phyloP scores from a whole-genome alignment of 2,888 invertebrate species.

The Heteromurus nitidus region DNA sequence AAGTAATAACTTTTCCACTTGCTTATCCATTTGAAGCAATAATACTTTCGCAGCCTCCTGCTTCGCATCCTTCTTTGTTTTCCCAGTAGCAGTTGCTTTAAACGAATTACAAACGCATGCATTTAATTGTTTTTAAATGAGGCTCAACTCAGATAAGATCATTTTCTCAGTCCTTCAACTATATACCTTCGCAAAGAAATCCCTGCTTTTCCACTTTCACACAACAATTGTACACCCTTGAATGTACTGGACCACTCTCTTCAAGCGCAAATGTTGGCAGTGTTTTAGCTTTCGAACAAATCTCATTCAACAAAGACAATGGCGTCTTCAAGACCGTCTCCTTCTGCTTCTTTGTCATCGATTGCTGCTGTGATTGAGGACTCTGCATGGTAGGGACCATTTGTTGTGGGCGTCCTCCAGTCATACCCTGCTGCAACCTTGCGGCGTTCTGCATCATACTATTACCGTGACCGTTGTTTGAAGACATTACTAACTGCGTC shows the following conservation, averaged over 20 bases:
- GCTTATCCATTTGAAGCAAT: constrained; percentile 64
- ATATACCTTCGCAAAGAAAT: constrained; percentile 62
- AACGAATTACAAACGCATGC: not conserved
- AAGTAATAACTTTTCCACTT: constrained; percentile 64
- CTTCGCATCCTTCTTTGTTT: constrained; percentile 71
- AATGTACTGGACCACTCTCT: constrained; percentile 69
- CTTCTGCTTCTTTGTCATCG: constrained; percentile 2
- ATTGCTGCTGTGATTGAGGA: constrained; percentile 23
- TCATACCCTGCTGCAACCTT: not conserved
- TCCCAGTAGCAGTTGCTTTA: constrained; percentile 64
- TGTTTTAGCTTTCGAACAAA: constrained; percentile 67
- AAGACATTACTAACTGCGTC: not conserved
- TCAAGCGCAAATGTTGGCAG: constrained; percentile 55
- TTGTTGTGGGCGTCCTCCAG: not conserved
- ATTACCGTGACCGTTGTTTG: not conserved
- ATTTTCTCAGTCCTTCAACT: not conserved
- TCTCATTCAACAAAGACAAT: constrained; percentile 69
- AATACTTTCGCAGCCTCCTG: constrained; percentile 70
- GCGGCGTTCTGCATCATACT: constrained; percentile 5
- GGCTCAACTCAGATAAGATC: not conserved
- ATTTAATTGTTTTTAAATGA: not conserved
- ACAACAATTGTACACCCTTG: constrained; percentile 64
- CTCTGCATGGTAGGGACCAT: not conserved
- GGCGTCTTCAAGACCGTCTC: constrained; percentile 62
- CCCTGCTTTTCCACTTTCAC: constrained; percentile 63